These are phyloP conservation scores for Clanis bilineata DNA, from an alignment of 2,888 invertebrate genomes.

Conservation along the genomic window DNA sequence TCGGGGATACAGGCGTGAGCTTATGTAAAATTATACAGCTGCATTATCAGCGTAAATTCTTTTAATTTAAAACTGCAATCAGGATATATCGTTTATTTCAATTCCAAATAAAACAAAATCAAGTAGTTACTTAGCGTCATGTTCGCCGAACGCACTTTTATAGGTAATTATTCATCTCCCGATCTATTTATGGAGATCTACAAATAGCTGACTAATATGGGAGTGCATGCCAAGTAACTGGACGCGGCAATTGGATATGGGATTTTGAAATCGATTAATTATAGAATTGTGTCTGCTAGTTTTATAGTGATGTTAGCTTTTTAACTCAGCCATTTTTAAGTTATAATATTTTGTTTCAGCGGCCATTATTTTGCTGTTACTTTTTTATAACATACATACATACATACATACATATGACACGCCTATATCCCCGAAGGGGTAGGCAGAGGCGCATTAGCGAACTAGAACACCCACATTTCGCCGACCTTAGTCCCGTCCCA, in stretches of 20 bases:
- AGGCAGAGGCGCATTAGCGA: too few species aligned
- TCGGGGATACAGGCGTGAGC: too few species aligned
- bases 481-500: too few species aligned
- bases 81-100: not conserved
- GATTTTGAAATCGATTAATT: not conserved
- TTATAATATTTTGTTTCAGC: too few species aligned
- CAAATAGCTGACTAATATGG: conserved; percentile 4
- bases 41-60: not conserved
- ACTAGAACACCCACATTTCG: too few species aligned
- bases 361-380: too few species aligned
- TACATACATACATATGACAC: too few species aligned
- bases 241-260: not conserved
- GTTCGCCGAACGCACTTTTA: not conserved
- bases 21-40: too few species aligned
- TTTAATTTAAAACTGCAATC: not conserved
- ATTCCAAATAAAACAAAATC: not conserved
- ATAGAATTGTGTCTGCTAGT: not conserved
- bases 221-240: conserved; percentile 5
- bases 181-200: not conserved
- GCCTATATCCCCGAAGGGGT: too few species aligned
- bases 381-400: too few species aligned
- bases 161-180: conserved; percentile 8
- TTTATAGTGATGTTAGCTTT: too few species aligned
- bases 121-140: not conserved
- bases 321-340: too few species aligned